Evolutionary conservation across 1,140 invertebrate genomes (phyloP), one percentile per base, ranked within the genome.

Genomic region (Drosophila fuyamai): DNA sequence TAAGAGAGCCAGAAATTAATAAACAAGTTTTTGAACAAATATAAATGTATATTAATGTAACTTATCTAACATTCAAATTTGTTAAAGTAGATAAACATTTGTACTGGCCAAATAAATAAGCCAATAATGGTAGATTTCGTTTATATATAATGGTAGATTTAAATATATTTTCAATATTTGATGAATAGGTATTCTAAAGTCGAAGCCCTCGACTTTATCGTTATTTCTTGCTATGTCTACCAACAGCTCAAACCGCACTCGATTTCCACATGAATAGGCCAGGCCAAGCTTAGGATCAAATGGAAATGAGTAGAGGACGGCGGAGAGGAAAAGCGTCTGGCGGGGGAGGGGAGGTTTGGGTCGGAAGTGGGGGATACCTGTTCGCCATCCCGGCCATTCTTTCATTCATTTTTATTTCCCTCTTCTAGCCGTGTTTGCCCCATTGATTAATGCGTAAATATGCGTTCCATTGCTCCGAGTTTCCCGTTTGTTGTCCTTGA

Each of bases 361-460:
- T 27, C 3, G 40, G 2, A 18, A 9, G 29, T 14, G 29, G 41
- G 66, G 48, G 8, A 67, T 50, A 72, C 68, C 68, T 72, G 68
- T 38, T 67, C 51, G 35, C 51, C 59, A 73, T 71, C 63, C 46
- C 47, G 73, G 61, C 65, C 55, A 55, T 72, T 79, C 14, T 14
- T 48, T 60, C 60, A 63, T 75, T 57, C 54, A 67, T 76, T 77
- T 47, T 55, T 44, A 46, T 53, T 67, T 43, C 18, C 3, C 13
- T 68, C 61, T 46, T 63, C 40, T 60, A 23, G 58, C 56, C 74
- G 71, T 75, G 63, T 84, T 84, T 83, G 81, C 57, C 81, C 75
- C 81, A 83, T 83, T 83, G 81, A 83, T 83, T 84, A 83, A 84
- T 84, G 81, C 81, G 72, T 84, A 85, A 85, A 85, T 84, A 81